Conservation (phyloP, 2,797 vertebrate genomes). For the Pelochelys cantorii region DNA sequence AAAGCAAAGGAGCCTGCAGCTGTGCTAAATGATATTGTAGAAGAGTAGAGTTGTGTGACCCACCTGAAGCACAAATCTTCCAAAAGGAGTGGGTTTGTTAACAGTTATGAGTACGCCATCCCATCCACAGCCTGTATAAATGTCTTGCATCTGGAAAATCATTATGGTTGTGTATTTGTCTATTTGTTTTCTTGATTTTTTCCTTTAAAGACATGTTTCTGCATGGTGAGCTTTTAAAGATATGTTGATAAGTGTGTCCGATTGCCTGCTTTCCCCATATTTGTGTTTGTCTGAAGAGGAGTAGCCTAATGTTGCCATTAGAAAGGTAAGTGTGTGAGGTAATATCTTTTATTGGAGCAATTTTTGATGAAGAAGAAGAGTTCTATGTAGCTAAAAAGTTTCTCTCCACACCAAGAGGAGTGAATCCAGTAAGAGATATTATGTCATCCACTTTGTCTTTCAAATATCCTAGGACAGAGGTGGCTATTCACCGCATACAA, state of each 20-base stretch:
- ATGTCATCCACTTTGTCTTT: neutral
- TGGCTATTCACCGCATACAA: neutral
- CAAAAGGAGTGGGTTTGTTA: neutral
- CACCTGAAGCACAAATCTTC: neutral
- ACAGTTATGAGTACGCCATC: neutral
- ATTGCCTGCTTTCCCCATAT: neutral
- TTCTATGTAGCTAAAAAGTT: neutral
- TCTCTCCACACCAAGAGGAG: neutral
- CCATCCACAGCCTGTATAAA: neutral
- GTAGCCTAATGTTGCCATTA: neutral
- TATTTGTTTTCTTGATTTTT: neutral
- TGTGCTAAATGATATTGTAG: neutral
- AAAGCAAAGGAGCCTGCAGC: fast-evolving
- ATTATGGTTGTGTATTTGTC: neutral
- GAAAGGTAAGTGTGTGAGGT: neutral
- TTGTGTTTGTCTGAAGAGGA: neutral
- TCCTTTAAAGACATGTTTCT: neutral
- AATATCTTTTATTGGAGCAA: neutral
- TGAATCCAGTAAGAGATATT: neutral
- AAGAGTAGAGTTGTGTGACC: neutral
- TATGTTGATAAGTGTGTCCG: neutral
- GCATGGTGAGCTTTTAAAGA: neutral
- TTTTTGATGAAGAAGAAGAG: neutral
- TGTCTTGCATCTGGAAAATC: neutral
- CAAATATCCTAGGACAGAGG: neutral